Evolutionary conservation across 2,113 vertebrate genomes (phyloP).

Genomic region (Saimiri boliviensis): DNA sequence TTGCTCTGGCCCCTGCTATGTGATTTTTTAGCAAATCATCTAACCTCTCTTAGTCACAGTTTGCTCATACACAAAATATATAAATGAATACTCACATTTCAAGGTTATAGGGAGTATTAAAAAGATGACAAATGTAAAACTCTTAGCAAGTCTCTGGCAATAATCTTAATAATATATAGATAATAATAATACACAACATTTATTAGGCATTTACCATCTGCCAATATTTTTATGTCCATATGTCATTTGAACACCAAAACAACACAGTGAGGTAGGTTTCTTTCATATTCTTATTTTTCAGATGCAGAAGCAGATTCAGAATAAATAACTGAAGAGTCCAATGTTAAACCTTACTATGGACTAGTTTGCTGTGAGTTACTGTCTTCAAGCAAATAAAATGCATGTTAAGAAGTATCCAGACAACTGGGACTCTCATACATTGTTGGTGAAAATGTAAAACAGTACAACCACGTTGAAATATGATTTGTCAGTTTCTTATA

Average conservation of each 20-base stretch:
- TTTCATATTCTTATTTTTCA: slow-evolving; percentile 17
- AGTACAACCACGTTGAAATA: slow-evolving; percentile 1
- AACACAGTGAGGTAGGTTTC: background rate
- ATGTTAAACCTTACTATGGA: background rate
- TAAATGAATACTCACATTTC: background rate
- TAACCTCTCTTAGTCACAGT: background rate
- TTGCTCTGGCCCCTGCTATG: background rate
- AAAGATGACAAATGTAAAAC: slow-evolving; percentile 30
- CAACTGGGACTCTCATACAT: slow-evolving; percentile 16
- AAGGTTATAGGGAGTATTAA: background rate
- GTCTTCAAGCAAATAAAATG: slow-evolving; percentile 30
- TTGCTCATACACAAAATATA: background rate
- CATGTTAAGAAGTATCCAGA: background rate
- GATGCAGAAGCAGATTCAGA: background rate
- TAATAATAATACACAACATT: background rate
- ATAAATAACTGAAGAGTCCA: background rate
- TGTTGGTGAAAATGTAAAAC: background rate
- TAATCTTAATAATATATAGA: background rate
- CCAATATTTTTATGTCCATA: slow-evolving; percentile 1
- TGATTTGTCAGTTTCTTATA: background rate
- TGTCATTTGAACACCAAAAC: slow-evolving; percentile 38
- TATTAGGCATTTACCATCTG: background rate
- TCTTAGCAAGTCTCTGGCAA: background rate
- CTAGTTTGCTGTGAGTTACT: background rate
- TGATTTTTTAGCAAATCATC: slow-evolving; percentile 44